Evolutionary conservation across 2,797 vertebrate genomes (phyloP).

Genomic region (Microchirus variegatus): DNA sequence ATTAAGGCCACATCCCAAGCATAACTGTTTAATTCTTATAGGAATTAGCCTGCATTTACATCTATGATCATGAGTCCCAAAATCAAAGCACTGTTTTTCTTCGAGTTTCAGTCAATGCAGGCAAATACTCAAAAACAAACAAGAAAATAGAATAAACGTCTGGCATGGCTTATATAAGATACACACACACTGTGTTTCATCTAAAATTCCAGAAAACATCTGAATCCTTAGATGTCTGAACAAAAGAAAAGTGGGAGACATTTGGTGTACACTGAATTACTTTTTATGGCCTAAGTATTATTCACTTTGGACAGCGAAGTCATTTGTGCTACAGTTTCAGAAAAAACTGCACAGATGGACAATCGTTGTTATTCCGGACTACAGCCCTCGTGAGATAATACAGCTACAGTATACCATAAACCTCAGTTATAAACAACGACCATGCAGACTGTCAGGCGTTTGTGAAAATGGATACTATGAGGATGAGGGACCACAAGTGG

Average conservation of each 20-base stretch:
- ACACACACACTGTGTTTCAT: constrained; percentile 5
- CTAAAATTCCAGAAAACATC: constrained; percentile 13
- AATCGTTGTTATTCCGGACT: constrained; percentile 43
- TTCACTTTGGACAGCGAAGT: constrained; percentile 23
- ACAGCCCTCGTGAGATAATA: constrained; percentile 29
- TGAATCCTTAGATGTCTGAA: constrained; percentile 7
- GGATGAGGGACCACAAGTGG: constrained; percentile 17
- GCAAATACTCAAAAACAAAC: constrained; percentile 27
- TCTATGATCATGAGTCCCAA: not conserved
- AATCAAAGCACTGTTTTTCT: constrained; percentile 13
- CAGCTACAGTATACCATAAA: constrained; percentile 44
- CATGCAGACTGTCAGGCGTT: constrained; percentile 18
- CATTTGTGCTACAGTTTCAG: constrained; percentile 13
- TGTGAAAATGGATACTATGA: not conserved
- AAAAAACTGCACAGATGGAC: constrained; percentile 65
- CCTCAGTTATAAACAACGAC: constrained; percentile 38
- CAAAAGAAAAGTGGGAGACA: constrained; percentile 14
- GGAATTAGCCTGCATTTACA: too few relatives aligned
- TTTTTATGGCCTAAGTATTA: constrained; percentile 16
- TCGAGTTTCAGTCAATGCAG: constrained; percentile 29
- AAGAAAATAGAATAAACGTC: constrained; percentile 18
- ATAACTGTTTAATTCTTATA: too few relatives aligned
- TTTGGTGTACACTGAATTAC: constrained; percentile 32
- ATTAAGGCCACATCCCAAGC: too few relatives aligned
- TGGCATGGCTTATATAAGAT: constrained; percentile 10